A percentile compares a stretch with the other conserved stretches of the same genome.
These are phyloP conservation scores for Thymelicus acteon DNA, from an alignment of 2,888 invertebrate species.

Conservation along the genomic window DNA sequence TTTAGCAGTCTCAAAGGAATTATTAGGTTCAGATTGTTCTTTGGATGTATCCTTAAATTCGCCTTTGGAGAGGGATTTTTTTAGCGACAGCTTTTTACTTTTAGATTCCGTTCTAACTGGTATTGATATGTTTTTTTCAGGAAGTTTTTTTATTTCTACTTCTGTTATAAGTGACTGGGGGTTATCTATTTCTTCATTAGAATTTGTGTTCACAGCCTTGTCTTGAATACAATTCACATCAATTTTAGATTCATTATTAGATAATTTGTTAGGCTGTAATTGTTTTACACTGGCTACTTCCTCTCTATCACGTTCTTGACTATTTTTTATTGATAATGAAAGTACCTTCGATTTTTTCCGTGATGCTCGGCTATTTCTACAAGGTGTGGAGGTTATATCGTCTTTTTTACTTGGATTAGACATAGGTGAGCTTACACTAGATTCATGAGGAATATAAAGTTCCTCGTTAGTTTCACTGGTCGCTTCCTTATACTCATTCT, in stretches of 20 bases:
- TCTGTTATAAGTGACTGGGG: not conserved
- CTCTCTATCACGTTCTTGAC: slow-evolving; percentile 4
- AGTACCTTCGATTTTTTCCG: slow-evolving; percentile 37
- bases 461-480: slow-evolving; percentile 5
- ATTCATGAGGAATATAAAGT: not conserved
- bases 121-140: slow-evolving; percentile 41
- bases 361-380: slow-evolving; percentile 26
- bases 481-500: slow-evolving; percentile 30
- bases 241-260: not conserved
- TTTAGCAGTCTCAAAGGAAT: slow-evolving; percentile 26
- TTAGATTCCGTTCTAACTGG: slow-evolving; percentile 50
- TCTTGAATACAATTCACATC: not conserved
- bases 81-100: slow-evolving; percentile 43
- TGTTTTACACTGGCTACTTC: slow-evolving; percentile 11
- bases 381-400: slow-evolving; percentile 34
- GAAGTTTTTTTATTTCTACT: not conserved
- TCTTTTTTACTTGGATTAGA: slow-evolving; percentile 9
- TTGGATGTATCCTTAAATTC: not conserved
- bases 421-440: not conserved
- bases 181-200: not conserved
- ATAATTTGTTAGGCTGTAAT: not conserved
- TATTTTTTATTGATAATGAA: slow-evolving; percentile 13
- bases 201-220: not conserved
- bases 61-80: slow-evolving; percentile 14
- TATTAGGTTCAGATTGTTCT: not conserved